A percentile compares a stretch with the other conserved stretches of the same genome.
These are phyloP conservation scores for Marronus borbonicus DNA, from an alignment of 2,888 invertebrate species.

Conservation along the genomic window DNA sequence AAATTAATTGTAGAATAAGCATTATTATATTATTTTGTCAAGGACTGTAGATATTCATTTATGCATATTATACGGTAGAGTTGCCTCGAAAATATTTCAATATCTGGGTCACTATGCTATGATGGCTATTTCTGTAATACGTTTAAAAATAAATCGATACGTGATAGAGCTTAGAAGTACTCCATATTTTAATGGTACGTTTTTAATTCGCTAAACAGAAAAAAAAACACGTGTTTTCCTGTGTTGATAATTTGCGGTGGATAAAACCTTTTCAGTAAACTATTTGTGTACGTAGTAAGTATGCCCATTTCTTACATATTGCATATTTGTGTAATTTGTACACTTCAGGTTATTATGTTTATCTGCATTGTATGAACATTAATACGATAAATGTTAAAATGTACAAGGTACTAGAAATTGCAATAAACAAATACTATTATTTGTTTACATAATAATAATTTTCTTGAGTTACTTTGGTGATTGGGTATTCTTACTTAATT, in stretches of 20 bases:
- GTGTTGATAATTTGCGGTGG: conserved; percentile 33
- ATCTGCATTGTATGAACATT: not conserved
- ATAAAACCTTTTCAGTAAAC: not conserved
- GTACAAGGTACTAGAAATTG: not conserved
- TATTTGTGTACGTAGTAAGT: conserved; percentile 7
- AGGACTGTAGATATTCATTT: too few relatives aligned
- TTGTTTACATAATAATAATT: too few relatives aligned
- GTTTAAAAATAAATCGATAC: conserved; percentile 15
- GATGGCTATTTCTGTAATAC: conserved; percentile 12
- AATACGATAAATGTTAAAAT: not conserved
- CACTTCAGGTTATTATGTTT: not conserved
- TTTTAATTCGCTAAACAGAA: not conserved
- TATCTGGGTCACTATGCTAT: conserved; percentile 12
- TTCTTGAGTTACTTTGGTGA: too few relatives aligned
- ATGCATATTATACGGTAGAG: not conserved
- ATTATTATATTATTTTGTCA: too few relatives aligned
- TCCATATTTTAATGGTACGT: not conserved
- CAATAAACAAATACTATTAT: too few relatives aligned
- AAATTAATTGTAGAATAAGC: too few relatives aligned
- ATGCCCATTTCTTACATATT: not conserved
- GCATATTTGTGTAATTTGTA: not conserved
- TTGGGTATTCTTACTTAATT: too few relatives aligned
- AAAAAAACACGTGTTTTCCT: conserved; percentile 1
- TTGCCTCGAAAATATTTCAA: not conserved
- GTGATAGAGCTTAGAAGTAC: not conserved